Conservation (phyloP, 2,797 vertebrate genomes). For the Channa striata region DNA sequence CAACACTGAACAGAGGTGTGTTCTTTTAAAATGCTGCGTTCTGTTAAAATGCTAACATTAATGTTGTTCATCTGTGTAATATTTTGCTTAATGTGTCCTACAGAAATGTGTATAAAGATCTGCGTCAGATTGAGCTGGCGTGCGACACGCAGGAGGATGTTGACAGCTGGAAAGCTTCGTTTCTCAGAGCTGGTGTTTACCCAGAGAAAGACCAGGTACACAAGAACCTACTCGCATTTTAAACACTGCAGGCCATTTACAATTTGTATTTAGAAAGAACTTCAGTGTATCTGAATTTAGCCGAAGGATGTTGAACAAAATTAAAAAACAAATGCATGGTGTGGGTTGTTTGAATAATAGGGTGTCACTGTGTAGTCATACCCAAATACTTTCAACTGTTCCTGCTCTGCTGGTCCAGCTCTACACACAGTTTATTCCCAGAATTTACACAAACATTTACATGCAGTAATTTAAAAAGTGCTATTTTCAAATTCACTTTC, state of each 20-base stretch:
- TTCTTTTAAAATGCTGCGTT: not conserved
- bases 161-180: slow-evolving; percentile 98
- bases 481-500: not conserved
- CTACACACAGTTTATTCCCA: not conserved
- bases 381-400: no score
- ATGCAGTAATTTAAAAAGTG: not conserved
- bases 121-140: slow-evolving; percentile 95
- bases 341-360: not conserved
- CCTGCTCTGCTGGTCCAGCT: not conserved
- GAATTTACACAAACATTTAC: not conserved
- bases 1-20: slow-evolving; percentile 95
- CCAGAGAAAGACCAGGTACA: slow-evolving; percentile 94
- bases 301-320: not conserved
- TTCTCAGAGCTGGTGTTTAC: slow-evolving; percentile 95
- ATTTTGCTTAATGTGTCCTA: slow-evolving; percentile 11
- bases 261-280: not conserved
- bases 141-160: slow-evolving; percentile 97
- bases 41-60: not conserved
- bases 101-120: slow-evolving; percentile 97
- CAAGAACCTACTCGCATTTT: not conserved
- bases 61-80: not conserved
- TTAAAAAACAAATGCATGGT: not conserved
- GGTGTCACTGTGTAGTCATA: not conserved
- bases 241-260: not conserved
- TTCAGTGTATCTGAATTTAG: not conserved